These are phyloP conservation scores for Lycocerus yunnanus DNA, from an alignment of 2,888 invertebrate genomes.

Conservation along the genomic window DNA sequence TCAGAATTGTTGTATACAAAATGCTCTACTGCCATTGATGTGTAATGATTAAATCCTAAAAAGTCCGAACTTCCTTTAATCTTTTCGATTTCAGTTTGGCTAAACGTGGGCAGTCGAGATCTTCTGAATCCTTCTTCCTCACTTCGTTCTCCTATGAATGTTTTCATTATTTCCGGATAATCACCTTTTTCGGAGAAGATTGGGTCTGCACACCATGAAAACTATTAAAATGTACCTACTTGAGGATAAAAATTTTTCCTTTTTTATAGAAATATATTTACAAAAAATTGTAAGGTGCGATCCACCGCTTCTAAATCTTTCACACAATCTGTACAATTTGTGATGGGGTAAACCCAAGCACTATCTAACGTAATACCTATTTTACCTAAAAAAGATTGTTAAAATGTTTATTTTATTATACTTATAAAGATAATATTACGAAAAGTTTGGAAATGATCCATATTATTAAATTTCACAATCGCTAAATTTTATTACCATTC, in stretches of 20 bases:
- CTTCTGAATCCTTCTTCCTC: slow-evolving; percentile 59
- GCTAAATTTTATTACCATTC: slow-evolving; percentile 27
- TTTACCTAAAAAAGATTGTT: too few relatives aligned
- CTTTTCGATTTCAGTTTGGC: slow-evolving; percentile 55
- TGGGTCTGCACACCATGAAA: slow-evolving; percentile 63
- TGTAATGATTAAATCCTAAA: slow-evolving; percentile 59
- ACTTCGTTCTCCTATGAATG: slow-evolving; percentile 61
- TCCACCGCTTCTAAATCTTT: slow-evolving; percentile 66
- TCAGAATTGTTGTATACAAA: background rate
- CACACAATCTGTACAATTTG: slow-evolving; percentile 53
- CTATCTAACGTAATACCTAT: slow-evolving; percentile 66
- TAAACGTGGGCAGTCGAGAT: slow-evolving; percentile 64
- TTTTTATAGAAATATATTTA: slow-evolving; percentile 45
- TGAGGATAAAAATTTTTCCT: too few relatives aligned
- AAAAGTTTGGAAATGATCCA: too few relatives aligned
- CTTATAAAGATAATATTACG: too few relatives aligned
- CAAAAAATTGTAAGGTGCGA: slow-evolving; percentile 60
- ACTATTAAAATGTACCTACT: slow-evolving; percentile 27
- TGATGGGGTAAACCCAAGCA: slow-evolving; percentile 63
- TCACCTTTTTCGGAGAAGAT: slow-evolving; percentile 61
- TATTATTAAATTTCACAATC: background rate
- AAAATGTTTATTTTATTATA: too few relatives aligned
- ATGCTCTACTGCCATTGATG: slow-evolving; percentile 37
- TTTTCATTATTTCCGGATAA: slow-evolving; percentile 62
- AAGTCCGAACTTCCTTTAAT: slow-evolving; percentile 58